Conservation (phyloP, 2,113 vertebrate genomes). For the Coptodon rendalli region DNA sequence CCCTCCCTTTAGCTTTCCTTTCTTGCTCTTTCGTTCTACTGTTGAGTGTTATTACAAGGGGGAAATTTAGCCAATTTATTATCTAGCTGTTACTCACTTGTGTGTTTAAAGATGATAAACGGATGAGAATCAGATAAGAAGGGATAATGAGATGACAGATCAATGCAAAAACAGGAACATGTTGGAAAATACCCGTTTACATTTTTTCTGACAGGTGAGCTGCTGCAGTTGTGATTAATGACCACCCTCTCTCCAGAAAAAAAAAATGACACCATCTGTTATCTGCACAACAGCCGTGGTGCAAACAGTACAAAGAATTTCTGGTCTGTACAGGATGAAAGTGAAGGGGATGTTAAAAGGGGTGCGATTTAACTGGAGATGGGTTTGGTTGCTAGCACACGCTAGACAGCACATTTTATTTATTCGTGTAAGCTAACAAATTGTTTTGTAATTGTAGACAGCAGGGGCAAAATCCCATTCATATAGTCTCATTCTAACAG, state of each 20-base stretch:
- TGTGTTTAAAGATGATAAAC: conserved; percentile 1
- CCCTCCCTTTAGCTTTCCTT: neutral
- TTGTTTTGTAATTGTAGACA: neutral
- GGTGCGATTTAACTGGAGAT: neutral
- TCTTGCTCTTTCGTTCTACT: neutral
- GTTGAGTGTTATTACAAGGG: conserved; percentile 10
- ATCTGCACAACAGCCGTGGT: neutral
- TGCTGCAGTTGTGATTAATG: neutral
- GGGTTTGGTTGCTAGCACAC: neutral
- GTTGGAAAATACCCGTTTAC: neutral
- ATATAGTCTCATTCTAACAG: neutral
- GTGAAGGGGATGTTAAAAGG: neutral
- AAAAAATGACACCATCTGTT: neutral
- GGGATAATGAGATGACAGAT: neutral
- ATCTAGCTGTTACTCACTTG: neutral
- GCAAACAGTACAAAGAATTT: neutral
- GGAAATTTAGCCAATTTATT: conserved; percentile 16
- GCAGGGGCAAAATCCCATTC: neutral
- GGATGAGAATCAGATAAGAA: neutral
- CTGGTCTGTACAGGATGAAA: neutral
- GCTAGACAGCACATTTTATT: neutral
- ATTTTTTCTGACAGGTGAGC: neutral
- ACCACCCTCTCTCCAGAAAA: neutral
- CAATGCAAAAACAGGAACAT: neutral
- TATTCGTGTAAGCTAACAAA: neutral